phyloP scores from a whole-genome alignment of 2,888 invertebrate genomes.

The Pheosia gnoma region DNA sequence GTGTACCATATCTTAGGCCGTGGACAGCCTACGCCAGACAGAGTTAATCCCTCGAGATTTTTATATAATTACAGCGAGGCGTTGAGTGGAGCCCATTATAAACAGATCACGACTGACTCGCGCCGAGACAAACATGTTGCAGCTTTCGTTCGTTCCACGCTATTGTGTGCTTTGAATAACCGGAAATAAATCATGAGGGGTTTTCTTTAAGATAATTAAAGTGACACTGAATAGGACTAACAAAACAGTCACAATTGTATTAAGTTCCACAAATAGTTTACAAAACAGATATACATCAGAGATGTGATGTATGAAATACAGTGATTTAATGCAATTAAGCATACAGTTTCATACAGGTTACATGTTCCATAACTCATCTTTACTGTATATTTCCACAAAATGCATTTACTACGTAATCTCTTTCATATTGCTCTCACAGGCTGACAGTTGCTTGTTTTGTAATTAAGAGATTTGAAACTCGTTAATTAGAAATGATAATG shows the following conservation, averaged over 20 bases:
- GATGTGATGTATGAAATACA: too few relatives aligned
- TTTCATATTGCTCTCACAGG: not conserved
- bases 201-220: not conserved
- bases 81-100: constrained; percentile 53
- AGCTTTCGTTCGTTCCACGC: constrained; percentile 33
- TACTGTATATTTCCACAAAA: not conserved
- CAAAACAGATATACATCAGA: too few relatives aligned
- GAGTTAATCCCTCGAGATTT: constrained; percentile 60
- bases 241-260: not conserved
- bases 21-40: constrained; percentile 45
- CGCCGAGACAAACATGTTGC: constrained; percentile 44
- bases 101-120: constrained; percentile 49
- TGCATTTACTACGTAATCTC: not conserved
- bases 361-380: not conserved
- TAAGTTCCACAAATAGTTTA: not conserved
- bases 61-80: constrained; percentile 64
- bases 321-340: too few relatives aligned
- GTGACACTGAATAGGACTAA: not conserved
- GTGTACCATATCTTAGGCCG: constrained; percentile 31
- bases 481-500: too few relatives aligned
- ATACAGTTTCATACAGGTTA: not conserved
- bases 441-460: too few relatives aligned
- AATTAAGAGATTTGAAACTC: too few relatives aligned
- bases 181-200: not conserved
- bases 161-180: constrained; percentile 27